A percentile compares a stretch with the other conserved stretches of the same genome.
These are phyloP conservation scores for Mimachlamys varia DNA, from an alignment of 2,888 invertebrate genomes.

Conservation along the genomic window DNA sequence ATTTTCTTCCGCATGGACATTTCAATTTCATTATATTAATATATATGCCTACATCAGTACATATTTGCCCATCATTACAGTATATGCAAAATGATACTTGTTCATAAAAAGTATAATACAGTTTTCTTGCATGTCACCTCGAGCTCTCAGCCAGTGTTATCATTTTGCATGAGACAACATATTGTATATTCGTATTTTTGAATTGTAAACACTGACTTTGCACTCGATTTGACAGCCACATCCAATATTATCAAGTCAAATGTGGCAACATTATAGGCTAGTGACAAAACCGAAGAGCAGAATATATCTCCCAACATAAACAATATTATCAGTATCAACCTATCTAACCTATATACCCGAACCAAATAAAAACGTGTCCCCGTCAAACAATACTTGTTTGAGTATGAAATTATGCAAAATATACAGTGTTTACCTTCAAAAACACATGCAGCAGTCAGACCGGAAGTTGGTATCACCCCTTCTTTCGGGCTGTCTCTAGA, in stretches of 20 bases:
- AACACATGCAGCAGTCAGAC: slow-evolving; percentile 18
- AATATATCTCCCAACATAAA: neutral
- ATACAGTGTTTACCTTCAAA: slow-evolving; percentile 7
- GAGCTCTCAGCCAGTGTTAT: too few relatives aligned
- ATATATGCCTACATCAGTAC: too few relatives aligned
- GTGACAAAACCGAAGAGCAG: neutral
- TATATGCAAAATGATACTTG: too few relatives aligned
- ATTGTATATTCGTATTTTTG: too few relatives aligned
- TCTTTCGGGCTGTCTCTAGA: slow-evolving; percentile 24
- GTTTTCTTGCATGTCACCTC: too few relatives aligned
- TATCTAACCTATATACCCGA: neutral
- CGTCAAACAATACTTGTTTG: neutral
- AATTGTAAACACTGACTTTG: too few relatives aligned
- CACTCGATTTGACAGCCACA: too few relatives aligned
- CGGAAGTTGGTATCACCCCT: slow-evolving; percentile 43
- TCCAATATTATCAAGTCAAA: neutral
- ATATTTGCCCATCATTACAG: too few relatives aligned
- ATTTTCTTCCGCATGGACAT: too few relatives aligned
- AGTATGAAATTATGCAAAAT: neutral
- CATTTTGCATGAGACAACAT: too few relatives aligned
- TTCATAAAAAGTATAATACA: too few relatives aligned
- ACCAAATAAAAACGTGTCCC: neutral
- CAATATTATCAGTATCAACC: neutral
- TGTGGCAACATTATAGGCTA: neutral
- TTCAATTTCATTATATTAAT: too few relatives aligned